Evolutionary conservation across 2,888 invertebrate genomes (phyloP).

Genomic region (Allolobophora icterica): DNA sequence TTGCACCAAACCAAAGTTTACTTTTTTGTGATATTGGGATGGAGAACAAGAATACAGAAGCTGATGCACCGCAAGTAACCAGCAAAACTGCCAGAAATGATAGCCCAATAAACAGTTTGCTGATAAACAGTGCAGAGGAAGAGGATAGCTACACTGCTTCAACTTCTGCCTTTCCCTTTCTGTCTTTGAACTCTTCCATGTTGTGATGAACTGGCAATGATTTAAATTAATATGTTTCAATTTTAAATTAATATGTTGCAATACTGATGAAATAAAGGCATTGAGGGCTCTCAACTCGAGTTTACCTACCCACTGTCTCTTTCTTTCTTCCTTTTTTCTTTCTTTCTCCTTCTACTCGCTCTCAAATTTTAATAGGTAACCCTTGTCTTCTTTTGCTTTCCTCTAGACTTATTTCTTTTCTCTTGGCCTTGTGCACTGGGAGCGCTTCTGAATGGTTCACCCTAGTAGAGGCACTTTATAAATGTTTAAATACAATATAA

Average conservation of each 20-base stretch:
- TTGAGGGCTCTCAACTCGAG: not conserved
- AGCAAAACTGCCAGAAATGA: not conserved
- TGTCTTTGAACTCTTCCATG: slow-evolving; percentile 3
- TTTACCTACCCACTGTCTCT: too few species aligned
- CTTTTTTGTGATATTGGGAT: not conserved
- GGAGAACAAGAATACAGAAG: not conserved
- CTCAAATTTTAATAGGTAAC: too few species aligned
- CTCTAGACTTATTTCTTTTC: too few species aligned
- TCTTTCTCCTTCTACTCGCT: too few species aligned
- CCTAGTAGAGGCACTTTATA: too few species aligned
- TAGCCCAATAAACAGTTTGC: not conserved
- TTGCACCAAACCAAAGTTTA: slow-evolving; percentile 13
- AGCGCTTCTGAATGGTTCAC: too few species aligned
- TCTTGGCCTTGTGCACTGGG: too few species aligned
- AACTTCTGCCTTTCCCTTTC: not conserved
- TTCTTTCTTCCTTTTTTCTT: too few species aligned
- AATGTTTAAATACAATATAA: too few species aligned
- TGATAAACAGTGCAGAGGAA: not conserved
- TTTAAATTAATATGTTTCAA: not conserved
- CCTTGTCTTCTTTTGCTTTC: too few species aligned
- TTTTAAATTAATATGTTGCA: not conserved
- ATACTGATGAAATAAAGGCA: not conserved
- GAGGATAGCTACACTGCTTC: not conserved
- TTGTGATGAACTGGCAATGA: not conserved
- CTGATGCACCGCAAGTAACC: not conserved